These are phyloP conservation scores for Perdita meconis DNA, from an alignment of 2,888 invertebrate species.

Conservation along the genomic window DNA sequence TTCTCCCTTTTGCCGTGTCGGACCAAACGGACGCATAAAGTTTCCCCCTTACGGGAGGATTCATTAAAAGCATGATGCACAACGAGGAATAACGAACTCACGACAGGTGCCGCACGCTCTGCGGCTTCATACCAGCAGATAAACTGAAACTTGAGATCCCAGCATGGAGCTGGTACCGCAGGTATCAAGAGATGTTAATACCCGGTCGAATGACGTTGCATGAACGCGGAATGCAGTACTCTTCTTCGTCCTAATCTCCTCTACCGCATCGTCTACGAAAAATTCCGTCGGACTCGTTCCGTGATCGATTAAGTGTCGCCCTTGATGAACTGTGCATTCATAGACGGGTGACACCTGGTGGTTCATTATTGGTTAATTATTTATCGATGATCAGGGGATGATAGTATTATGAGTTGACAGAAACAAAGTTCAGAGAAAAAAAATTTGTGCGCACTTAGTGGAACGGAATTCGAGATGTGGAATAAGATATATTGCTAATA, in stretches of 20 bases:
- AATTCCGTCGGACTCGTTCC: slow-evolving; percentile 56
- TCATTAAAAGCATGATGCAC: slow-evolving; percentile 50
- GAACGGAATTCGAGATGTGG: no score
- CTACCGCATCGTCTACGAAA: slow-evolving; percentile 19
- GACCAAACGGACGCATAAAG: slow-evolving; percentile 21
- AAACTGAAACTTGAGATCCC: slow-evolving; percentile 60
- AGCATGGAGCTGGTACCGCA: slow-evolving; percentile 18
- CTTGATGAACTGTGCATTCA: slow-evolving; percentile 72
- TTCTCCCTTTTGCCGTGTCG: background rate
- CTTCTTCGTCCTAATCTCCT: slow-evolving; percentile 43
- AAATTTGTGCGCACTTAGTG: no score
- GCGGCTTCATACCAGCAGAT: slow-evolving; percentile 46
- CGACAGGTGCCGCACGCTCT: slow-evolving; percentile 61
- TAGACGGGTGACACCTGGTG: slow-evolving; percentile 31
- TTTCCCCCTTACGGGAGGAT: slow-evolving; percentile 48
- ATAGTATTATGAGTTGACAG: no score
- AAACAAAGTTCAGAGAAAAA: no score
- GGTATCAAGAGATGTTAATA: slow-evolving; percentile 43
- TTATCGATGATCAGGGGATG: slow-evolving; percentile 11
- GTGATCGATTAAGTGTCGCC: slow-evolving; percentile 78
- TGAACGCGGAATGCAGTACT: slow-evolving; percentile 46
- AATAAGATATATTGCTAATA: no score
- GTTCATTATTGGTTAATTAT: slow-evolving; percentile 15
- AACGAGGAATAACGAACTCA: slow-evolving; percentile 48
- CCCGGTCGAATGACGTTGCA: slow-evolving; percentile 55